phyloP scores from a whole-genome alignment of 1,140 invertebrate genomes.

The Carposina sasakii region DNA sequence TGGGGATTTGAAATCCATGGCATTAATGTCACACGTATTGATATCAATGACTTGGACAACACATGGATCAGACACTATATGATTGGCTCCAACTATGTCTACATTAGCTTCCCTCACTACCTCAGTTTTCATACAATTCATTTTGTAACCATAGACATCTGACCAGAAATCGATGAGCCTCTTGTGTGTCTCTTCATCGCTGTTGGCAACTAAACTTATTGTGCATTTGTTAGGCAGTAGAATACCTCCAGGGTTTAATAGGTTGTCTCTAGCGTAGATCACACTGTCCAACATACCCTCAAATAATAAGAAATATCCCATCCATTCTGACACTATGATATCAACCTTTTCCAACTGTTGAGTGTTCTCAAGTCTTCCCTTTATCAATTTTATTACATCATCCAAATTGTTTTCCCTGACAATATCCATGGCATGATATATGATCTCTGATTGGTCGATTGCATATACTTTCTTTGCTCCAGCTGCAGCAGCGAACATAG shows the following conservation, averaged over 20 bases:
- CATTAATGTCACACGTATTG: conserved; percentile 84
- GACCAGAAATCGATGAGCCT: conserved; percentile 92
- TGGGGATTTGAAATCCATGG: conserved; percentile 85
- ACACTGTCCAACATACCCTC: conserved; percentile 98
- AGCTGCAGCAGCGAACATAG: conserved; percentile 95
- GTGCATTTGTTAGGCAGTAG: conserved; percentile 93
- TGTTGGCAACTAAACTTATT: conserved; percentile 90
- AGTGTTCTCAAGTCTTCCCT: conserved; percentile 93
- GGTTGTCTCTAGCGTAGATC: conserved; percentile 92
- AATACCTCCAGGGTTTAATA: conserved; percentile 81
- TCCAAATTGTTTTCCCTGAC: conserved; percentile 80
- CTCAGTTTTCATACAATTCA: conserved; percentile 93
- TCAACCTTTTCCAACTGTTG: conserved; percentile 91
- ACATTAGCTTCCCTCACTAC: conserved; percentile 92
- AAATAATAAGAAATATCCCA: conserved; percentile 99
- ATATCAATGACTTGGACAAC: conserved; percentile 84
- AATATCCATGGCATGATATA: conserved; percentile 88
- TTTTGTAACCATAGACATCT: conserved; percentile 97
- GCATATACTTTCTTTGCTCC: conserved; percentile 94
- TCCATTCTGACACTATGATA: conserved; percentile 99
- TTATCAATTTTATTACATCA: conserved; percentile 76
- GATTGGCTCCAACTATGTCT: conserved; percentile 84
- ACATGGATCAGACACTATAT: conserved; percentile 83
- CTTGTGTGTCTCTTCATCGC: conserved; percentile 85
- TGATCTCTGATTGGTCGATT: conserved; percentile 91